A percentile compares a stretch with the other conserved stretches of the same genome.
Evolutionary conservation across 2,113 vertebrate species (phyloP).

Genomic region (Heliornis fulica): DNA sequence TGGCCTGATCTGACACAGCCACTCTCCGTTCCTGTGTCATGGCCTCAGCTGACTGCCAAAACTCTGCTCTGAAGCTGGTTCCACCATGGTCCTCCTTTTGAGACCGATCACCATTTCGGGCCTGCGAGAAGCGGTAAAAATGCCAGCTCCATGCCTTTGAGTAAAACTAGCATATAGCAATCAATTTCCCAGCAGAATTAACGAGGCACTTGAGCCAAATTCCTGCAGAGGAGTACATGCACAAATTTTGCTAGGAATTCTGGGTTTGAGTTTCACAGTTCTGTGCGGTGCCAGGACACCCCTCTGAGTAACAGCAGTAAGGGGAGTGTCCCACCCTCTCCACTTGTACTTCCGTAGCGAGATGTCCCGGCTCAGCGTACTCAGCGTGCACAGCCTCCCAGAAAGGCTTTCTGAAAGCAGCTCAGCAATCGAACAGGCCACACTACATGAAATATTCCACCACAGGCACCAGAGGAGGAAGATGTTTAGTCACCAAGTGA

Average conservation of each 20-base stretch:
- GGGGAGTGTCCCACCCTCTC: not conserved
- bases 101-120: not conserved
- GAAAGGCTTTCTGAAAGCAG: rapidly evolving
- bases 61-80: not conserved
- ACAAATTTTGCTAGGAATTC: not conserved
- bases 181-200: not conserved
- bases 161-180: not conserved
- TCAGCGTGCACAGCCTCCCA: not conserved
- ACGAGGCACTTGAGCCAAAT: not conserved
- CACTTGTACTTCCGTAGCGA: not conserved
- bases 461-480: not conserved
- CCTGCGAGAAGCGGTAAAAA: not conserved
- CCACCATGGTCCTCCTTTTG: not conserved
- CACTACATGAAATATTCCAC: not conserved
- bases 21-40: not conserved
- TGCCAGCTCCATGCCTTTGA: not conserved
- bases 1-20: not conserved
- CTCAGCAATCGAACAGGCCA: not conserved
- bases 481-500: not conserved
- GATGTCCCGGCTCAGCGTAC: rapidly evolving
- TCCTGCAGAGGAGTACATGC: not conserved
- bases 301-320: not conserved
- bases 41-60: not conserved
- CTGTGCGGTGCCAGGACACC: not conserved
- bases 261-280: not conserved